Evolutionary conservation across 2,888 invertebrate species (phyloP), one percentile per base, ranked within the genome.

Genomic region (Cyclophora albipunctata): DNA sequence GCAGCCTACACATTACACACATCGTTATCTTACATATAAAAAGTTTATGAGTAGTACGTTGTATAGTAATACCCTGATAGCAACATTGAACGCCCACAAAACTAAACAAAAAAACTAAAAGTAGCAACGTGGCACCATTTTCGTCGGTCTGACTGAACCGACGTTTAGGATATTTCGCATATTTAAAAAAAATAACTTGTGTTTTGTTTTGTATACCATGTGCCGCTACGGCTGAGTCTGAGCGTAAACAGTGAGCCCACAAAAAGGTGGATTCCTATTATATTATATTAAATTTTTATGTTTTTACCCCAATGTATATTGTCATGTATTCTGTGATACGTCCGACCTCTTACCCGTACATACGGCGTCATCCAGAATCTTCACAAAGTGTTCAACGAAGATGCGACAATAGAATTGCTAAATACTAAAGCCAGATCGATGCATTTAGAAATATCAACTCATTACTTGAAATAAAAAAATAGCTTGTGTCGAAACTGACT

Each of bases 1-100:
- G 91, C 91, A 58, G 90, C 90, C 84, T 86, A 90, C 50, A 54
- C 42, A 48, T 47, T 34, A 47, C 56, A 67, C 71, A 65, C 66
- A 65, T 64, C 4, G 4, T 37, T 37, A 37, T 37, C 5, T 37
- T 20, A 20, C 20, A 20, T 20, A 20, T 20, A 20, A 20, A 20
- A 20, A 1, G 20, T 20, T 20, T 20, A 20, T 20, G 20, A 20
- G 20, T 20, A 20, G 20, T 20, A 20, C 1, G 20, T 20, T 20
- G 20, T 20, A 20, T 20, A 20, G 20, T 20, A 20, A 20, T 20
- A 20, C 20, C 20, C 20, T 20, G 20, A 20, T 20, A 20, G 20
- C 20, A 20, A 20, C 20, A 20, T 20, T 20, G 20, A 20, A 20
- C 20, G 20, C 20, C 20, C 20, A 20, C 20, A 20, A 20, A 20